Conservation (phyloP, 2,797 vertebrate species). For the Furcifer pardalis region DNA sequence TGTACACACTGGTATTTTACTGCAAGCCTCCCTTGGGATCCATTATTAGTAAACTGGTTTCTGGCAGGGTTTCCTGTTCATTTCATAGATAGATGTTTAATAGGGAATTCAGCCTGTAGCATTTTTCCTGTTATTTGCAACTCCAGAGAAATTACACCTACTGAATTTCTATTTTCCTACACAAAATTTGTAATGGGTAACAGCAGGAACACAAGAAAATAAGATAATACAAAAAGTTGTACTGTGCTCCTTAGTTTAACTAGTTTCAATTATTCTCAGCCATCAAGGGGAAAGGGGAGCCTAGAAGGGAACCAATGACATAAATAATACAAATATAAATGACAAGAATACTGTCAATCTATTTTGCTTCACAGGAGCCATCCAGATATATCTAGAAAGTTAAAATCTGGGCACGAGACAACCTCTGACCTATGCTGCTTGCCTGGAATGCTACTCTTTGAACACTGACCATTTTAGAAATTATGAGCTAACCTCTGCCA, state of each 20-base stretch:
- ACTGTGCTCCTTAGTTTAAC: too few species aligned
- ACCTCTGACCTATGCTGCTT: background rate
- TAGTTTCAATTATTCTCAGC: too few species aligned
- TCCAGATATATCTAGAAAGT: background rate
- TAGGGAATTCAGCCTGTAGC: background rate
- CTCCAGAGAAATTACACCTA: background rate
- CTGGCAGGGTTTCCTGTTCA: too few species aligned
- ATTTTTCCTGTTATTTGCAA: background rate
- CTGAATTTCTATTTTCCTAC: background rate
- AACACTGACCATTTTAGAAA: background rate
- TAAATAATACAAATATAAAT: too few species aligned
- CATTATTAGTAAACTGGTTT: background rate
- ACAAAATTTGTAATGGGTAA: background rate
- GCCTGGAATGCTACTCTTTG: background rate
- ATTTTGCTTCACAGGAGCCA: background rate
- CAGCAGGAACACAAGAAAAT: background rate
- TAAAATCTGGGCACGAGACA: background rate
- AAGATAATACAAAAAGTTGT: background rate
- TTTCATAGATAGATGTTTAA: background rate
- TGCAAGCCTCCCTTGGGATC: background rate
- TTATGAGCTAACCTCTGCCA: background rate
- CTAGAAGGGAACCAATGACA: background rate
- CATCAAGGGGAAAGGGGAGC: too few species aligned
- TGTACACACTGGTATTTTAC: background rate
- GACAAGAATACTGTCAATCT: too few species aligned